A percentile compares a stretch with the other conserved stretches of the same genome.
Evolutionary conservation across 2,113 vertebrate species (phyloP).

Genomic region (Coptodon rendalli): DNA sequence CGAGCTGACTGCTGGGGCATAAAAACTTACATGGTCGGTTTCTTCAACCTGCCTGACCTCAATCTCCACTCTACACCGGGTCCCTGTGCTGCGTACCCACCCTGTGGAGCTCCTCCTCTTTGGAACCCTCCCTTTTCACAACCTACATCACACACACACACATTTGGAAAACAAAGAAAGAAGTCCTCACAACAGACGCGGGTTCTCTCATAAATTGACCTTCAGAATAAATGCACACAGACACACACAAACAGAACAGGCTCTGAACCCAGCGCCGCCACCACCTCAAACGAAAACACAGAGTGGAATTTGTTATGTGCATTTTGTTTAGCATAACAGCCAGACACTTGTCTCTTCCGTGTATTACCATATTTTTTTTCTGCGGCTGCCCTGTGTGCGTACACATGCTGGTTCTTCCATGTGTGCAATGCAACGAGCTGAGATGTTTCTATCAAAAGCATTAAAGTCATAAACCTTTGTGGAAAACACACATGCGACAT

Average conservation of each 20-base stretch:
- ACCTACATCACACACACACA: not conserved
- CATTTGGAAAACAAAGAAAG: conserved; percentile 1
- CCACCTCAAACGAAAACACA: not conserved
- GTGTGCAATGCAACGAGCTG: not conserved
- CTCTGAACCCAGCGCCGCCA: not conserved
- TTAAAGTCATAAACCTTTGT: not conserved
- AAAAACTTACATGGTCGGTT: conserved; percentile 70
- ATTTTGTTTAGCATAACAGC: conserved; percentile 20
- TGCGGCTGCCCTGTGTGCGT: not conserved
- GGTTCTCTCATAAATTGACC: conserved; percentile 25
- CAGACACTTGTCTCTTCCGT: not conserved
- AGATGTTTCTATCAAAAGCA: conserved; percentile 16
- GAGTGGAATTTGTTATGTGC: conserved; percentile 18
- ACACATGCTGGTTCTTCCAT: not conserved
- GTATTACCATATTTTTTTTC: not conserved
- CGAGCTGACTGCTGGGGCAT: conserved; percentile 59
- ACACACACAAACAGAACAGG: not conserved
- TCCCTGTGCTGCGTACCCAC: conserved; percentile 46
- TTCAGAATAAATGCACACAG: conserved; percentile 24
- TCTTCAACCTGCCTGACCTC: conserved; percentile 74
- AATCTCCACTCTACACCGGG: conserved; percentile 73
- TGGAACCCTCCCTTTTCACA: not conserved
- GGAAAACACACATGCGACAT: not conserved
- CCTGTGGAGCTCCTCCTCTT: conserved; percentile 44
- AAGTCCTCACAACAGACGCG: not conserved